phyloP scores from a whole-genome alignment of 2,113 vertebrate species.

The Collichthys lucidus region DNA sequence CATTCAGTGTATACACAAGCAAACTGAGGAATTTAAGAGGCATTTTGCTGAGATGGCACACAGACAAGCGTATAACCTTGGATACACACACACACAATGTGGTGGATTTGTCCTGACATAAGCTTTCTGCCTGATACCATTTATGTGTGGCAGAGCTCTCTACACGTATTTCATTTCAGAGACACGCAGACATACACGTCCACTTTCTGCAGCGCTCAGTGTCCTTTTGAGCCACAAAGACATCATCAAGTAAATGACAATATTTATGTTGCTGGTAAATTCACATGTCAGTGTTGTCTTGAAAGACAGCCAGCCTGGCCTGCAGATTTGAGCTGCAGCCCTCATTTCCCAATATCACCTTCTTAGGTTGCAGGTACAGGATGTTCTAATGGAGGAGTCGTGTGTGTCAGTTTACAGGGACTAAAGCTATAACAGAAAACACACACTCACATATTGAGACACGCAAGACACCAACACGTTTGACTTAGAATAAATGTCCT shows the following conservation, averaged over 20 bases:
- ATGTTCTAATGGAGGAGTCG: conserved; percentile 38
- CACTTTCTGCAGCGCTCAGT: background rate
- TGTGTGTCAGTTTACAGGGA: conserved; percentile 27
- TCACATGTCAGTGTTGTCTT: background rate
- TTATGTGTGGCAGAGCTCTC: background rate
- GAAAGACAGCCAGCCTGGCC: background rate
- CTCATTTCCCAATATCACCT: conserved; percentile 20
- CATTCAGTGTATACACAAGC: conserved; percentile 46
- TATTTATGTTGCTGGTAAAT: background rate
- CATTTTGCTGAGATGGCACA: conserved; percentile 41
- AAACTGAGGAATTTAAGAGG: conserved; percentile 24
- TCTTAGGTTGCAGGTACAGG: conserved; percentile 40
- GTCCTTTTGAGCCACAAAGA: background rate
- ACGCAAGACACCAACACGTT: conserved; percentile 1
- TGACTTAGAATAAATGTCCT: background rate
- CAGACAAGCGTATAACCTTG: background rate
- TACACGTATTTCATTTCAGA: background rate
- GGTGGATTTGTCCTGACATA: conserved; percentile 7
- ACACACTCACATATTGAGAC: background rate
- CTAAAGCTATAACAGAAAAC: background rate
- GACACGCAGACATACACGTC: background rate
- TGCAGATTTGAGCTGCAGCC: background rate
- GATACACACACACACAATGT: background rate
- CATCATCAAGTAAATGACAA: background rate
- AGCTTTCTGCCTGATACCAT: conserved; percentile 6